Evolutionary conservation across 2,113 vertebrate species (phyloP).

Genomic region (Rhinogobius similis): DNA sequence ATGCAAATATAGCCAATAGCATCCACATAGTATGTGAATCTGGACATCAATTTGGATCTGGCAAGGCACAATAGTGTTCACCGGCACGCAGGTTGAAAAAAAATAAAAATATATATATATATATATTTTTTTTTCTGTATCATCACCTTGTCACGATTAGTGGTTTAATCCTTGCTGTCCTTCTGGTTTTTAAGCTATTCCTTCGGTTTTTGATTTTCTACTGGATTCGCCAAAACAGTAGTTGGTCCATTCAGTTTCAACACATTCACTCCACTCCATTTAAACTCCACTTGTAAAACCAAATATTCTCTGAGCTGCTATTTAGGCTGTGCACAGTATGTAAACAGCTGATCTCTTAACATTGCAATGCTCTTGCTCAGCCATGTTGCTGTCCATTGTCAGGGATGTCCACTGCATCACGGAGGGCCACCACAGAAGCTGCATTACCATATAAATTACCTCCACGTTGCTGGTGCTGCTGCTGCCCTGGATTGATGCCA

Average conservation of each 20-base stretch:
- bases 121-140: no score
- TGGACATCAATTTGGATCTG: no score
- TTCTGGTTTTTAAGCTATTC: neutral
- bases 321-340: neutral
- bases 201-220: neutral
- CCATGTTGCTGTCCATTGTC: constrained; percentile 63
- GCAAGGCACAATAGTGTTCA: no score
- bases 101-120: no score
- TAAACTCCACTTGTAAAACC: neutral
- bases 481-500: constrained; percentile 75
- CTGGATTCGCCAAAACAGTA: no score
- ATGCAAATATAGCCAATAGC: no score
- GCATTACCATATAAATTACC: constrained; percentile 84
- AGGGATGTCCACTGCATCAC: constrained; percentile 64
- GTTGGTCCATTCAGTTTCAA: neutral
- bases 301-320: neutral
- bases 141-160: no score
- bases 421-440: constrained; percentile 50
- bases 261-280: neutral
- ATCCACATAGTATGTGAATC: no score
- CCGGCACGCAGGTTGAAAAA: no score
- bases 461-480: constrained; percentile 70
- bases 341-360: constrained; percentile 4
- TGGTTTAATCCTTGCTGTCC: no score
- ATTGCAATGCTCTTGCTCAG: constrained; percentile 59